Percentiles rank a stretch among this genome's conserved stretches.
phyloP scores from a whole-genome alignment of 2,797 vertebrate genomes.

The Morus bassanus region DNA sequence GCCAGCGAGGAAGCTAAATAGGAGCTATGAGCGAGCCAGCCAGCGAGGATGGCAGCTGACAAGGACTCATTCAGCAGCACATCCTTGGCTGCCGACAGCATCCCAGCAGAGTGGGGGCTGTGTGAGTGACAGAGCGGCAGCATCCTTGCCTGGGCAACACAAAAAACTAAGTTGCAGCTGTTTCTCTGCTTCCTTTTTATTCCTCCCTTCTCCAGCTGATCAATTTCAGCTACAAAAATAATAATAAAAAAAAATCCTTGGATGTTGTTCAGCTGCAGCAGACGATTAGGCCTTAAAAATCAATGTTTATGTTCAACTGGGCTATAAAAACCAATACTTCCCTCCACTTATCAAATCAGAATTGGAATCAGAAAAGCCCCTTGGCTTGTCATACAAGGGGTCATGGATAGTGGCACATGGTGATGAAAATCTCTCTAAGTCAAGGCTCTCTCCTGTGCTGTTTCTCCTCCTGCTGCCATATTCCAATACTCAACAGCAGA shows the following conservation, averaged over 20 bases:
- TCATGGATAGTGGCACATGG: neutral
- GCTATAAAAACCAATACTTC: constrained; percentile 38
- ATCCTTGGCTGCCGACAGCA: constrained; percentile 23
- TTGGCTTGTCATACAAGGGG: neutral
- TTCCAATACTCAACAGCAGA: neutral
- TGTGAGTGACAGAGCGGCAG: neutral
- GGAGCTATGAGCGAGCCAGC: constrained; percentile 25
- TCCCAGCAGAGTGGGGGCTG: constrained; percentile 4
- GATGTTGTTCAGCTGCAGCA: constrained; percentile 41
- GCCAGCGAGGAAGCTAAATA: constrained; percentile 23
- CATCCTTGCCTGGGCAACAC: constrained; percentile 14
- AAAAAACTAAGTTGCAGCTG: neutral
- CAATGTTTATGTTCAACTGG: constrained; percentile 61
- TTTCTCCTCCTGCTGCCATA: neutral
- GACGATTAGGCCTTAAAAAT: constrained; percentile 62
- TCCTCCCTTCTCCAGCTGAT: constrained; percentile 19
- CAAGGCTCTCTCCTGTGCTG: neutral
- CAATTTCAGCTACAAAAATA: constrained; percentile 30
- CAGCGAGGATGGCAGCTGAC: constrained; percentile 58
- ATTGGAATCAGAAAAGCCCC: constrained; percentile 28
- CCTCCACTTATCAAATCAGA: constrained; percentile 39
- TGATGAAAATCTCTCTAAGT: neutral
- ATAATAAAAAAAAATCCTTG: neutral
- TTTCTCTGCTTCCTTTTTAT: constrained; percentile 13
- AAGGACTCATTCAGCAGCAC: constrained; percentile 45